A percentile compares a stretch with the other conserved stretches of the same genome.
These are phyloP conservation scores for Hypsibius dujardini DNA, from an alignment of 1,140 invertebrate species.

Conservation along the genomic window DNA sequence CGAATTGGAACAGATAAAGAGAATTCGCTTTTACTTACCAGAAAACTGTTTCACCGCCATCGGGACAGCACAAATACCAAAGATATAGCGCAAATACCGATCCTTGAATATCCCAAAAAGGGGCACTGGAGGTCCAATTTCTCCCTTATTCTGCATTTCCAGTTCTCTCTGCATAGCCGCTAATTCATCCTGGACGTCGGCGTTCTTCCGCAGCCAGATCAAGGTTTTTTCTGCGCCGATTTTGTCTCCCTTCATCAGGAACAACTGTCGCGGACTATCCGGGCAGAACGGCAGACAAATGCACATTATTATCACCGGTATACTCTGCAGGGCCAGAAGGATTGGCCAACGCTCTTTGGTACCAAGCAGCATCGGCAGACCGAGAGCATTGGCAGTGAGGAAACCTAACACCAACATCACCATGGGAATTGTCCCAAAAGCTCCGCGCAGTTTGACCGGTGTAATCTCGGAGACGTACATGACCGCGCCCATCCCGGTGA, in stretches of 20 bases:
- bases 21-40: not conserved
- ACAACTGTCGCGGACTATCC: not conserved
- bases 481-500: not conserved
- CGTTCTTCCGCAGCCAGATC: not conserved
- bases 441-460: not conserved
- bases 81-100: not conserved
- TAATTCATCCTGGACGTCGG: not conserved
- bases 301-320: not conserved
- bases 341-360: not conserved
- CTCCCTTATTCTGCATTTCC: not conserved
- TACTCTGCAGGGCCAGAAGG: not conserved
- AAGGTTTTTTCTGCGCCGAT: not conserved
- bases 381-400: not conserved
- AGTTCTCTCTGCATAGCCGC: not conserved
- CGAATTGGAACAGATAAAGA: no score
- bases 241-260: not conserved
- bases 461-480: constrained; percentile 1
- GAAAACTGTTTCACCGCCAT: not conserved
- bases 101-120: not conserved
- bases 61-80: not conserved
- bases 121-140: not conserved
- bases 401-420: not conserved
- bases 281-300: not conserved
- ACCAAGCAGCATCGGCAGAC: not conserved
- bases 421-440: not conserved